A percentile compares a stretch with the other conserved stretches of the same genome.
phyloP scores from a whole-genome alignment of 2,888 invertebrate species.

The Trichogramma dendrolimi region DNA sequence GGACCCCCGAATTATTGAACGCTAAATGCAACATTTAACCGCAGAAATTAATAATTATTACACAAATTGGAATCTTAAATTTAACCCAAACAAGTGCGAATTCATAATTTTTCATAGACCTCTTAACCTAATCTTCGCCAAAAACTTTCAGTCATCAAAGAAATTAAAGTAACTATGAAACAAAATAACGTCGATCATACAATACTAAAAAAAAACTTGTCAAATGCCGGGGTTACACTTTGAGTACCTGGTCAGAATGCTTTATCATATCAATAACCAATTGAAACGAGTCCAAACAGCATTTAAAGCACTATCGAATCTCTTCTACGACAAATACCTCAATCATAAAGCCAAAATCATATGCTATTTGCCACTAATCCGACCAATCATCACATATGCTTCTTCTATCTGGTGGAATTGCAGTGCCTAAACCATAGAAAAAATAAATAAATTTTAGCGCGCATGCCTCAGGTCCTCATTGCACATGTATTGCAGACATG shows the following conservation, averaged over 20 bases:
- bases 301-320: slow-evolving; percentile 5
- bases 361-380: slow-evolving; percentile 21
- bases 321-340: slow-evolving; percentile 23
- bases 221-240: slow-evolving; percentile 24
- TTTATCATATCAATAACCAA: slow-evolving; percentile 18
- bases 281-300: slow-evolving; percentile 20
- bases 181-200: not conserved
- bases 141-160: slow-evolving; percentile 6
- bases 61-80: slow-evolving; percentile 25
- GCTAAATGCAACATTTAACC: slow-evolving; percentile 5
- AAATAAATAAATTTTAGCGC: slow-evolving; percentile 18
- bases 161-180: slow-evolving; percentile 13
- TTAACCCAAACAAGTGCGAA: slow-evolving; percentile 30
- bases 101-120: slow-evolving; percentile 24
- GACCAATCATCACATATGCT: slow-evolving; percentile 15
- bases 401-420: slow-evolving; percentile 19
- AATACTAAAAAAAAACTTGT: slow-evolving; percentile 19
- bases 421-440: slow-evolving; percentile 23
- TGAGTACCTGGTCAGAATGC: slow-evolving; percentile 20
- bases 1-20: slow-evolving; percentile 2
- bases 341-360: slow-evolving; percentile 20
- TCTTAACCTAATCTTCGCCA: not conserved
- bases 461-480: slow-evolving; percentile 13
- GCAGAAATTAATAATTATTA: slow-evolving; percentile 15
- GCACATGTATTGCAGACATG: slow-evolving; percentile 1